These are phyloP conservation scores for Excalfactoria chinensis DNA, from an alignment of 2,113 vertebrate species.

Conservation along the genomic window DNA sequence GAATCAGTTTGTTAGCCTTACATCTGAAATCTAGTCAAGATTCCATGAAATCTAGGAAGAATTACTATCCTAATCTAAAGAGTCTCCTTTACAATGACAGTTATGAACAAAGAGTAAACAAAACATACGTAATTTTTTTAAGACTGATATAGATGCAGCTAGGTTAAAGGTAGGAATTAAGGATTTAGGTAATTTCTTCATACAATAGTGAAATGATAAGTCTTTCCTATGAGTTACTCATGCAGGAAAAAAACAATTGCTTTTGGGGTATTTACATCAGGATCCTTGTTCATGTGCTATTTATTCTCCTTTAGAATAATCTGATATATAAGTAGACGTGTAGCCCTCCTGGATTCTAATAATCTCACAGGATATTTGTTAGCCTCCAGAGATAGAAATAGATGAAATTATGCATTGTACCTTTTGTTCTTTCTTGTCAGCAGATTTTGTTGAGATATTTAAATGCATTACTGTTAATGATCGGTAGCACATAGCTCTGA, in stretches of 20 bases:
- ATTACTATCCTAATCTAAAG: background rate
- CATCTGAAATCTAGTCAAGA: background rate
- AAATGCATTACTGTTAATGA: background rate
- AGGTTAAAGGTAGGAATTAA: background rate
- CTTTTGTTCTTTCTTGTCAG: background rate
- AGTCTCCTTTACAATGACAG: background rate
- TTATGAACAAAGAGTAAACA: background rate
- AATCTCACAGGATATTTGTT: background rate
- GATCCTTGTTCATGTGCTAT: background rate
- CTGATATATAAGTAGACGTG: background rate
- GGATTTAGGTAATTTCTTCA: background rate
- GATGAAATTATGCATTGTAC: background rate
- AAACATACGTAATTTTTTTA: background rate
- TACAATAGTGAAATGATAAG: background rate
- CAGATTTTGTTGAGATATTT: background rate
- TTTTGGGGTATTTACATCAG: background rate
- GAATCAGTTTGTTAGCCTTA: background rate
- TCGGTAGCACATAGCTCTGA: rapidly evolving
- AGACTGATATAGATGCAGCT: background rate
- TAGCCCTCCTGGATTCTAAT: background rate
- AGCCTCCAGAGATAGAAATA: background rate
- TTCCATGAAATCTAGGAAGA: background rate
- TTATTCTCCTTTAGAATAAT: background rate
- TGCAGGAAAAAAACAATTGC: background rate
- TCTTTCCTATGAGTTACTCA: background rate